Evolutionary conservation across 2,797 vertebrate genomes (phyloP).

Genomic region (Centroberyx gerrardi): DNA sequence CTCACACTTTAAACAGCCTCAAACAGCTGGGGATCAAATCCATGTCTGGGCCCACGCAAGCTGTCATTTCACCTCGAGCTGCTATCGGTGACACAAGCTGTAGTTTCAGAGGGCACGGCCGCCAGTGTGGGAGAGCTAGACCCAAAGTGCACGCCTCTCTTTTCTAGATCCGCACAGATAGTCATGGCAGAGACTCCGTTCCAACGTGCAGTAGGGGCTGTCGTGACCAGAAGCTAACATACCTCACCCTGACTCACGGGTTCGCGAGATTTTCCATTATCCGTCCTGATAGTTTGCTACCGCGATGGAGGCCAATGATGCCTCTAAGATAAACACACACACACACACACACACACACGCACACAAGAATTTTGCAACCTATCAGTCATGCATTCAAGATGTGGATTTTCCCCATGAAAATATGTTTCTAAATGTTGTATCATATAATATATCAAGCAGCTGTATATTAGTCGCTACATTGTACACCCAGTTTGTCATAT

Average conservation of each 20-base stretch:
- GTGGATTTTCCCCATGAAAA: conserved; percentile 4
- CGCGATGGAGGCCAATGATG: background rate
- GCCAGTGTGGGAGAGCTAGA: conserved; percentile 29
- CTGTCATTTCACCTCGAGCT: conserved; percentile 59
- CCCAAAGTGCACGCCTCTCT: conserved; percentile 10
- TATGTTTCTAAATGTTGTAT: background rate
- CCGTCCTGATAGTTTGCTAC: background rate
- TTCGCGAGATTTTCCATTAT: conserved; percentile 41
- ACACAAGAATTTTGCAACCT: background rate
- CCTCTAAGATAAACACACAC: background rate
- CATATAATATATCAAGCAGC: too few relatives aligned
- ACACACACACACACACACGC: background rate
- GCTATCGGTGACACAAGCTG: conserved; percentile 59
- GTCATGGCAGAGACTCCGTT: background rate
- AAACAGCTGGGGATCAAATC: conserved; percentile 75
- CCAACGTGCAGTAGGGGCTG: background rate
- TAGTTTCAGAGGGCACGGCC: conserved; percentile 41
- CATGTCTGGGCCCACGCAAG: conserved; percentile 56
- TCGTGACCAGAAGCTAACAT: background rate
- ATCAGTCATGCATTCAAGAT: conserved; percentile 4
- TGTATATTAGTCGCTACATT: background rate
- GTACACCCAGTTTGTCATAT: background rate
- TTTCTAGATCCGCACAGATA: conserved; percentile 15
- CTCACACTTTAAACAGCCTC: conserved; percentile 71
- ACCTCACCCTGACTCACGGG: conserved; percentile 23